Base-by-base conservation (phyloP, 2,888 invertebrate species). In the Notodonta ziczac region DNA sequence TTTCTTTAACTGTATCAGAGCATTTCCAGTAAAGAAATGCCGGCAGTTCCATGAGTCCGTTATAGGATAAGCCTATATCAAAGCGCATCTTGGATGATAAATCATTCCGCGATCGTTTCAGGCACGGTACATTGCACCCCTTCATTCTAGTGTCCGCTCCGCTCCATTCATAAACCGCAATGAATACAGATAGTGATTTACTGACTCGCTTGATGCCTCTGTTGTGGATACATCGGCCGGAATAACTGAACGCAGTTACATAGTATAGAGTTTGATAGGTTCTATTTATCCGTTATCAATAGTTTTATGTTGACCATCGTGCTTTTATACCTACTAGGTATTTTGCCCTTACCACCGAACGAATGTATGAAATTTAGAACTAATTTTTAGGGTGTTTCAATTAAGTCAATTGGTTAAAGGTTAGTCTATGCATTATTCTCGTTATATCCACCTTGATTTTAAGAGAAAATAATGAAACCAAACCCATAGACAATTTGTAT, bases 141-240 rank as follows among this genome's bases (percentile, higher is more conserved):
- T 58, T 70, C 57, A 77, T 76, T 76, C 72, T 77, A 57, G 63
- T 60, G 61, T 66, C 56, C 63, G 52, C 56, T 61, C 55, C 42
- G 53, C 63, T 56, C 65, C 66, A 72, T 76, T 73, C 65, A 75
- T 59, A 63, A 66, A 62, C 69, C 61, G 68, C 72, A 77, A 77
- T 77, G 77, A 75, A 76, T 73, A 65, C 70, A 35, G 56, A 58
- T n/a, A 35, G 59, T 77, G 76, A 76, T 76, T 77, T 77, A 76
- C 66, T 65, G 73, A 67, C 70, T 68, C 67, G 54, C 61, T 75
- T 72, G 39, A 39, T 54, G 52, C 13, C 7, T 16, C 35, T 13
- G 35, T 32, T 53, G 39, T 14, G 54, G 35, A 14, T 54, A 39
- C 39, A n/a, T 9, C 32, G 39, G 8, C 52, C 5, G 54, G 13